Conservation (phyloP, 2,888 invertebrate species). For the Dyspetes luteomarginatus region DNA sequence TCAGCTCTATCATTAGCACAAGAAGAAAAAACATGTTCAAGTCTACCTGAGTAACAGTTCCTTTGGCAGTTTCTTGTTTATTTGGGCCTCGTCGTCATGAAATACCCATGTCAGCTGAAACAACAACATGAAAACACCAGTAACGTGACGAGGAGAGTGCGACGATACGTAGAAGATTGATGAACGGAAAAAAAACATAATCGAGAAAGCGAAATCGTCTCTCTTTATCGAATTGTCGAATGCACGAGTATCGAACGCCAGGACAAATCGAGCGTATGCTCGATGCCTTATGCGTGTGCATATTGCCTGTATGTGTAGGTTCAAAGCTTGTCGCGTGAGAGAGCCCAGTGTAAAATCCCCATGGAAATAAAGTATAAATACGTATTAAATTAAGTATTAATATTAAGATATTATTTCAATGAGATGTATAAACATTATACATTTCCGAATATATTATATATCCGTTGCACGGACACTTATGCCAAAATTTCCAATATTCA, state of each 20-base stretch:
- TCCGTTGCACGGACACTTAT: too few species aligned
- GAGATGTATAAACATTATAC: too few species aligned
- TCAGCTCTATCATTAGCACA: too few species aligned
- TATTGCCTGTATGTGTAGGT: constrained; percentile 3
- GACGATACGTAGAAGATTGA: constrained; percentile 17
- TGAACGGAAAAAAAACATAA: constrained; percentile 5
- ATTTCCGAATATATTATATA: too few species aligned
- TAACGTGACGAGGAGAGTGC: constrained; percentile 50
- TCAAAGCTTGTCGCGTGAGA: too few species aligned
- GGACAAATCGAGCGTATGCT: neutral
- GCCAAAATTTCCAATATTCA: too few species aligned
- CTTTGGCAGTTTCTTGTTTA: constrained; percentile 98
- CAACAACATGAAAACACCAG: constrained; percentile 65
- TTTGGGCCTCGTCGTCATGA: constrained; percentile 92
- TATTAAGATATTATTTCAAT: too few species aligned
- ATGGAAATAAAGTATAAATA: too few species aligned
- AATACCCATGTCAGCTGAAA: constrained; percentile 90
- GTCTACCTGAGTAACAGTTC: constrained; percentile 92
- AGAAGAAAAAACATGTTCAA: neutral
- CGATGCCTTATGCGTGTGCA: neutral
- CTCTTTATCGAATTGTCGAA: constrained; percentile 13
- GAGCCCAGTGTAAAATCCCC: neutral
- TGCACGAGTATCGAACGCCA: neutral
- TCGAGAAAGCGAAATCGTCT: constrained; percentile 19
- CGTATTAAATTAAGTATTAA: too few species aligned